A percentile compares a stretch with the other conserved stretches of the same genome.
These are phyloP conservation scores for Mobula hypostoma DNA, from an alignment of 2,113 vertebrate species.

Conservation along the genomic window DNA sequence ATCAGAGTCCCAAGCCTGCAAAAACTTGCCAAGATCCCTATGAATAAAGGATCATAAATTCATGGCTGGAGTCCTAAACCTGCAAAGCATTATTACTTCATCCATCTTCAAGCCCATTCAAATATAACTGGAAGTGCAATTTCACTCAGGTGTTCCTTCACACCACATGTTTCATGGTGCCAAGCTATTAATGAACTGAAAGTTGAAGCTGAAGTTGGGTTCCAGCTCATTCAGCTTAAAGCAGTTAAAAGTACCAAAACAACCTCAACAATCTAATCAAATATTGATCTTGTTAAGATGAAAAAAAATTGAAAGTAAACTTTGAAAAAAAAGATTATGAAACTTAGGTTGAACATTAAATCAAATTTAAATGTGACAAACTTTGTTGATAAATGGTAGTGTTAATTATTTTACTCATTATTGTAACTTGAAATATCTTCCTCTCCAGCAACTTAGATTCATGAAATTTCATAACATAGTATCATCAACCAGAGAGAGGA, in stretches of 20 bases:
- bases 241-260: neutral
- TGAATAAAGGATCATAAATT: too few relatives aligned
- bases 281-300: neutral
- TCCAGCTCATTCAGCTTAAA: neutral
- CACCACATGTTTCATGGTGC: neutral
- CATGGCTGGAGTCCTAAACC: neutral
- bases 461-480: neutral
- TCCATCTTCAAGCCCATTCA: too few relatives aligned
- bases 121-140: neutral
- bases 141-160: neutral
- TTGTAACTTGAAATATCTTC: neutral
- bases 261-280: neutral
- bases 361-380: neutral
- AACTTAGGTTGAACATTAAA: neutral
- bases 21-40: neutral
- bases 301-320: neutral
- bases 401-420: neutral
- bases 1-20: neutral
- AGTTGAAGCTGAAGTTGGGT: neutral
- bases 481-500: neutral
- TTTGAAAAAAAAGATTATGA: neutral
- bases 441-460: neutral
- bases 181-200: neutral
- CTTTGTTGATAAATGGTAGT: neutral
- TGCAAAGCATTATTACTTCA: neutral